These are phyloP conservation scores for Chromobotia macracanthus DNA, from an alignment of 2,797 vertebrate genomes.

Conservation along the genomic window DNA sequence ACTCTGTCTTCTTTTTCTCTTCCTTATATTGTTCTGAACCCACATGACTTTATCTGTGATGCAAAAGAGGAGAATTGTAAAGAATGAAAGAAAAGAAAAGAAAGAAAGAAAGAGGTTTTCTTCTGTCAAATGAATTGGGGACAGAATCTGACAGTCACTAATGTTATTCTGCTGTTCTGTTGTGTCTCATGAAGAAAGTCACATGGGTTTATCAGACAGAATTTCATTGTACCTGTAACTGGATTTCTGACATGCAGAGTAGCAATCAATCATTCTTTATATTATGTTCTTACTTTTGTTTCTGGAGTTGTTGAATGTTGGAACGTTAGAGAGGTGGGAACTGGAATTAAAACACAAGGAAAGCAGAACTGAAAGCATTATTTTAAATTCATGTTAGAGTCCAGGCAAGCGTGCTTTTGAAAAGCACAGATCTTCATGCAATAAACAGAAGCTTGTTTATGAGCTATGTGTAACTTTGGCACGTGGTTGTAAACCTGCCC, in stretches of 20 bases:
- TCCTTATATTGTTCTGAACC: neutral
- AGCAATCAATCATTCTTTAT: neutral
- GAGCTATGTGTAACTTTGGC: neutral
- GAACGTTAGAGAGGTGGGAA: neutral
- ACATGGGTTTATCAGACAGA: neutral
- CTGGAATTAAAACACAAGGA: neutral
- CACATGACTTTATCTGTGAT: neutral
- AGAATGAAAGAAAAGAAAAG: neutral
- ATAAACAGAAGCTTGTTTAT: neutral
- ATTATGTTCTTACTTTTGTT: neutral
- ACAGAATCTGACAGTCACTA: neutral
- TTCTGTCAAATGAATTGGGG: neutral
- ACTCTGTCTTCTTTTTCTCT: neutral
- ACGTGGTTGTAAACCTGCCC: neutral
- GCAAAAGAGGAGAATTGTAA: neutral
- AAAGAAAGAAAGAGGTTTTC: too few relatives aligned
- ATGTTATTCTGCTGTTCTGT: neutral
- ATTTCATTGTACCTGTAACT: neutral
- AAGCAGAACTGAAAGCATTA: constrained; percentile 31
- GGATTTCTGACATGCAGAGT: neutral
- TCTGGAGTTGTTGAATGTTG: neutral
- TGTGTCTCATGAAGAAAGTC: neutral
- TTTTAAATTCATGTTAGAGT: neutral
- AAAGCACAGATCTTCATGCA: too few relatives aligned
- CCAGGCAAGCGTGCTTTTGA: neutral